Evolutionary conservation across 2,113 vertebrate species (phyloP).

Genomic region (Plestiodon gilberti): DNA sequence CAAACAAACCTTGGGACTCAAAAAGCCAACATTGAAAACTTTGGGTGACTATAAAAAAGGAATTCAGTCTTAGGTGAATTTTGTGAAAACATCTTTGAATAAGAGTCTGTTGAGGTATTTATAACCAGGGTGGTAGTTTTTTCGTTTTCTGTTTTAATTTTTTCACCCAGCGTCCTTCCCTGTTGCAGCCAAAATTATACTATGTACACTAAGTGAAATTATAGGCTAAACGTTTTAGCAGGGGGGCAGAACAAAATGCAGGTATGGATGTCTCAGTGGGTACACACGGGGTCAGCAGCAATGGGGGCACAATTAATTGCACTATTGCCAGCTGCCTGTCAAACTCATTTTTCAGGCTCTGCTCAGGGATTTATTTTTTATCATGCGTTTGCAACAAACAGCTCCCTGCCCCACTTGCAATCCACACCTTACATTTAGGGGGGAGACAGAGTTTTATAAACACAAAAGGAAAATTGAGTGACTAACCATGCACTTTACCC

Average conservation of each 20-base stretch:
- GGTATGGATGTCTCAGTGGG: too few species aligned
- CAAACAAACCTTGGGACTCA: neutral
- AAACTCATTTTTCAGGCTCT: neutral
- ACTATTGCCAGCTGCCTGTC: neutral
- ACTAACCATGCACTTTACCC: neutral
- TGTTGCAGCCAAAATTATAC: neutral
- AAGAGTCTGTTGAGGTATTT: neutral
- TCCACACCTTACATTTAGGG: neutral
- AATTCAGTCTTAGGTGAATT: neutral
- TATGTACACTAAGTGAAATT: neutral
- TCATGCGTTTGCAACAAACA: neutral
- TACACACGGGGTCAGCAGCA: neutral
- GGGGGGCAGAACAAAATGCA: neutral
- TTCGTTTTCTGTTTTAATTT: too few species aligned
- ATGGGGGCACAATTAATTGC: neutral
- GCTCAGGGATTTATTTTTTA: neutral
- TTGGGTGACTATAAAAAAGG: neutral
- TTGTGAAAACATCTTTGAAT: neutral
- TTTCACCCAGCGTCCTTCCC: neutral
- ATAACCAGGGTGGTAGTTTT: neutral
- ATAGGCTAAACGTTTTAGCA: neutral
- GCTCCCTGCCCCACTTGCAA: neutral
- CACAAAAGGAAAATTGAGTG: neutral
- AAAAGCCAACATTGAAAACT: accelerated
- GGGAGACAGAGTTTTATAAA: neutral